These are phyloP conservation scores for Galago senegalensis DNA, from an alignment of 2,797 vertebrate genomes.

Conservation along the genomic window DNA sequence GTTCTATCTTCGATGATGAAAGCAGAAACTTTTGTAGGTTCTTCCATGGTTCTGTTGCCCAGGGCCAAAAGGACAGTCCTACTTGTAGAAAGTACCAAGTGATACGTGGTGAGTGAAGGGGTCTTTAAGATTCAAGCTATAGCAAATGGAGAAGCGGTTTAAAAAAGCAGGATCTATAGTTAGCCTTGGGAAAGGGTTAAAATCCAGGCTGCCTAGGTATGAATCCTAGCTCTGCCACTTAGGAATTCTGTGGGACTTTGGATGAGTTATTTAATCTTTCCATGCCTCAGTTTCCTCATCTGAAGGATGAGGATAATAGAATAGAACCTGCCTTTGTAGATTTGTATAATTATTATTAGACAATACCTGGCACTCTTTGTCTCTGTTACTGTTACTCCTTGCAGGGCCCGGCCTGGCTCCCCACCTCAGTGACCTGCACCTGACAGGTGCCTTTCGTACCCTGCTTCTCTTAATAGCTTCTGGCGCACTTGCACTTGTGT, in stretches of 20 bases:
- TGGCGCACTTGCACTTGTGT: rapidly evolving
- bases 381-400: rapidly evolving
- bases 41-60: not conserved
- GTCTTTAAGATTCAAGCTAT: not conserved
- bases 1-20: rapidly evolving
- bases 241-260: rapidly evolving
- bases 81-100: not conserved
- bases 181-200: not conserved
- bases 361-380: rapidly evolving
- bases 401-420: not conserved
- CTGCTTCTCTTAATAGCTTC: not conserved
- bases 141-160: not conserved
- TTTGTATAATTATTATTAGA: not conserved
- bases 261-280: not conserved
- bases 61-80: not conserved
- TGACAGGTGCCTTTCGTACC: rapidly evolving
- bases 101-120: not conserved
- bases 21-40: not conserved
- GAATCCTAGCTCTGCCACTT: not conserved
- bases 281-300: not conserved
- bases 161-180: not conserved
- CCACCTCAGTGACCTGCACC: too few relatives aligned
- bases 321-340: not conserved
- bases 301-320: not conserved
- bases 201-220: not conserved